phyloP scores from a whole-genome alignment of 2,113 vertebrate species.

The Hippocampus mohnikei region DNA sequence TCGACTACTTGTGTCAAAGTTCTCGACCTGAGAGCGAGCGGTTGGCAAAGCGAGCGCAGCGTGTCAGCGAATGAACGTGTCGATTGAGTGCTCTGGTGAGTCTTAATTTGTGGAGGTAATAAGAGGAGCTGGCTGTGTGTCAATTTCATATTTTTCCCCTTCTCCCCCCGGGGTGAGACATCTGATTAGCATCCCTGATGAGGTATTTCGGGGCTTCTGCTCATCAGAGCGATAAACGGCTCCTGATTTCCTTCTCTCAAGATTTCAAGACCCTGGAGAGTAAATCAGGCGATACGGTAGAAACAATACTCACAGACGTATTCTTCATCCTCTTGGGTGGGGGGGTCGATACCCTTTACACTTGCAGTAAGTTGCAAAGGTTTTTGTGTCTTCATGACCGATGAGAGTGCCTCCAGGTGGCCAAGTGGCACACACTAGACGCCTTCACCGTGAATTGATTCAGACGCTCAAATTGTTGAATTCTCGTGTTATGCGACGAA shows the following conservation, averaged over 20 bases:
- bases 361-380: too few species aligned
- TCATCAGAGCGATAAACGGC: slow-evolving; percentile 60
- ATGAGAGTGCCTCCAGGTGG: too few species aligned
- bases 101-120: not conserved
- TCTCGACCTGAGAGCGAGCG: not conserved
- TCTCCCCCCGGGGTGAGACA: slow-evolving; percentile 47
- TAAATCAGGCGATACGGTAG: too few species aligned
- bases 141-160: slow-evolving; percentile 47
- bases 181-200: slow-evolving; percentile 67
- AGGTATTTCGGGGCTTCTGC: slow-evolving; percentile 58
- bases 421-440: too few species aligned
- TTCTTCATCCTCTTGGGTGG: too few species aligned
- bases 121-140: not conserved
- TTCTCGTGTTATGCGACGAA: too few species aligned
- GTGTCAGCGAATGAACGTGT: not conserved
- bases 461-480: too few species aligned
- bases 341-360: too few species aligned
- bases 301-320: too few species aligned
- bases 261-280: not conserved
- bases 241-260: slow-evolving; percentile 26
- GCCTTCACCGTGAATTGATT: too few species aligned
- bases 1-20: too few species aligned
- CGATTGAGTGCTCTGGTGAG: not conserved
- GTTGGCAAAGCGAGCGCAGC: not conserved
- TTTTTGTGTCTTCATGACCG: too few species aligned